Evolutionary conservation across 2,797 vertebrate genomes (phyloP), one percentile per base, ranked within the genome.

Genomic region (Galagoides demidoff): DNA sequence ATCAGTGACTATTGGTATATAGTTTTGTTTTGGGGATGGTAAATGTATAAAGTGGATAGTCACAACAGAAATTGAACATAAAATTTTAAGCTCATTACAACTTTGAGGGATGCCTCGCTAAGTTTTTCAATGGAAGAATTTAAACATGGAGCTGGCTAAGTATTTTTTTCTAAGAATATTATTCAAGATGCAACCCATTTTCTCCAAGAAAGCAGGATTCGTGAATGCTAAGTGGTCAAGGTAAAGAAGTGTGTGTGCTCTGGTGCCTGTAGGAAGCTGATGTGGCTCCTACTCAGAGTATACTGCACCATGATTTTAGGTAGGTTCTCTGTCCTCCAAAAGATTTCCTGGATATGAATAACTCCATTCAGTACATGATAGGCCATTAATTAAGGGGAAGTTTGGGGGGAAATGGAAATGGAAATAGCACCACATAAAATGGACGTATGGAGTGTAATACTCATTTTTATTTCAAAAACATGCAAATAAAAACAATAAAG

Each of bases 381-480:
- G 3, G 17, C 66, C 55, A 71, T 29, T 68, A 49, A 74, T 71
- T 68, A 64, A 68, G 39, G 22, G 20, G 37, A 4, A 84, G 3
- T 22, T 77, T 43, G 83, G 9, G 17, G 34, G 70, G 81, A 78
- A n/a, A n/a, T n/a, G 39, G 5, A 63, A 70, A 37, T 39, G 39
- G 52, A 89, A 92, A 92, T 2, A 76, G 27, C 1, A 63, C 5
- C 19, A 49, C 10, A 76, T 77, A 59, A 86, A 79, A 81, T 59
- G 19, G 16, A 63, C 1, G 16, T 5, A 45, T 34, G 20, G 45
- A 37, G 25, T 29, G 2, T 64, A 73, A 64, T 37, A 64, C 20
- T 68, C 27, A 82, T 66, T 45, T 57, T 86, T 83, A 85, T 68
- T 87, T 39, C 34, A 71, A 68, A 87, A 96, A 87, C 20, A 59